phyloP scores from a whole-genome alignment of 2,797 vertebrate species.

The Sebastes itinus region DNA sequence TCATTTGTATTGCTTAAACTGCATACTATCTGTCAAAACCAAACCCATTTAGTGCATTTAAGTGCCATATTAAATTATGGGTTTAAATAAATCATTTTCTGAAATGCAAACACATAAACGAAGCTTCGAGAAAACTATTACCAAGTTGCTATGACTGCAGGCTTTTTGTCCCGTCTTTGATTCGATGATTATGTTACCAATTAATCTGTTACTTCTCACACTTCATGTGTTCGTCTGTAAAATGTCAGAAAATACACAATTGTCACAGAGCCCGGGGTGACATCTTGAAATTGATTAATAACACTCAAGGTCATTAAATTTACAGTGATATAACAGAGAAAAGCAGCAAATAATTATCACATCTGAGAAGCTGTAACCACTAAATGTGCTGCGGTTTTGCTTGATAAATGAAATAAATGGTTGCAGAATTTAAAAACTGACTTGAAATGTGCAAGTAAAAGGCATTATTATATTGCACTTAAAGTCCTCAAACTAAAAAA shows the following conservation, averaged over 20 bases:
- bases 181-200: rapidly evolving
- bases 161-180: not conserved
- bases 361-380: too few relatives aligned
- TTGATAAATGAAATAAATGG: not conserved
- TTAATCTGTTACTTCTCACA: not conserved
- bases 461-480: not conserved
- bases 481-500: not conserved
- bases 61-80: too few relatives aligned
- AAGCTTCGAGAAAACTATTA: not conserved
- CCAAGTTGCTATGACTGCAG: not conserved
- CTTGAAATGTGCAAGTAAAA: not conserved
- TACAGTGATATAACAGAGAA: too few relatives aligned
- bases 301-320: not conserved
- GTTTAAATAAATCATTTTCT: too few relatives aligned
- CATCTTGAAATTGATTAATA: not conserved
- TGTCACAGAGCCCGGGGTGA: not conserved
- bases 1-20: too few relatives aligned
- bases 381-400: not conserved
- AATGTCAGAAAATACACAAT: not conserved
- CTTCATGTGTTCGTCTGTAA: not conserved
- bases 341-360: too few relatives aligned
- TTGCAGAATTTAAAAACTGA: not conserved
- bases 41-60: too few relatives aligned
- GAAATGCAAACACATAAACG: too few relatives aligned
- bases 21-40: too few relatives aligned